A percentile compares a stretch with the other conserved stretches of the same genome.
Evolutionary conservation across 2,888 invertebrate genomes (phyloP).

Genomic region (Rhagonycha lutea): DNA sequence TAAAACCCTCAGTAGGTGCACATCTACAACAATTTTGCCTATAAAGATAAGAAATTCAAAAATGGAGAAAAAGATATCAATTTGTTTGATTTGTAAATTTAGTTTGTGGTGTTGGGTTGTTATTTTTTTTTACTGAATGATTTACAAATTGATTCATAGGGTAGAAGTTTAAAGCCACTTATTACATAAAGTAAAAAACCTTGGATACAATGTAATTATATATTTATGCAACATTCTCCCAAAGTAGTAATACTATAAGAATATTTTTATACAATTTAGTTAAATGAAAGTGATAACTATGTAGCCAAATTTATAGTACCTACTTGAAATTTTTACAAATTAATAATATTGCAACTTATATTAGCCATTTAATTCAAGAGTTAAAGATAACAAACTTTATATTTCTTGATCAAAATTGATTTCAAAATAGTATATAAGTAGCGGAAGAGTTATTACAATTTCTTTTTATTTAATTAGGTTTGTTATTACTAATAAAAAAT

Average conservation of each 20-base stretch:
- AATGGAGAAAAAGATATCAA: neutral
- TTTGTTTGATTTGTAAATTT: no score
- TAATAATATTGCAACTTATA: neutral
- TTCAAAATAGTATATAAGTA: neutral
- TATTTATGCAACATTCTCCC: neutral
- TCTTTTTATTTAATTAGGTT: no score
- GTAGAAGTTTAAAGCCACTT: neutral
- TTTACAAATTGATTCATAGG: neutral
- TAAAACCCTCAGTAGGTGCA: no score
- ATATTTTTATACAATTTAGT: neutral
- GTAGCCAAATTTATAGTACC: neutral
- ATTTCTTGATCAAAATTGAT: neutral
- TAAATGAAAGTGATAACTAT: neutral
- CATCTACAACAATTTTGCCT: neutral
- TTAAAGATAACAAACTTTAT: neutral
- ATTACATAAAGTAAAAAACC: neutral
- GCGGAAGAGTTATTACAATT: no score
- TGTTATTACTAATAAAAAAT: no score
- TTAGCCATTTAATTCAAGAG: neutral
- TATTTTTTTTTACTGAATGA: no score
- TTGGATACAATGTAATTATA: neutral
- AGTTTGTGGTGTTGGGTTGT: no score
- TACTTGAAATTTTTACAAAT: neutral
- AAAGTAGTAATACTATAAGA: neutral
- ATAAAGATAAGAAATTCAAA: neutral